Evolutionary conservation across 2,113 vertebrate genomes (phyloP).

Genomic region (Ivindomyrus marchei): DNA sequence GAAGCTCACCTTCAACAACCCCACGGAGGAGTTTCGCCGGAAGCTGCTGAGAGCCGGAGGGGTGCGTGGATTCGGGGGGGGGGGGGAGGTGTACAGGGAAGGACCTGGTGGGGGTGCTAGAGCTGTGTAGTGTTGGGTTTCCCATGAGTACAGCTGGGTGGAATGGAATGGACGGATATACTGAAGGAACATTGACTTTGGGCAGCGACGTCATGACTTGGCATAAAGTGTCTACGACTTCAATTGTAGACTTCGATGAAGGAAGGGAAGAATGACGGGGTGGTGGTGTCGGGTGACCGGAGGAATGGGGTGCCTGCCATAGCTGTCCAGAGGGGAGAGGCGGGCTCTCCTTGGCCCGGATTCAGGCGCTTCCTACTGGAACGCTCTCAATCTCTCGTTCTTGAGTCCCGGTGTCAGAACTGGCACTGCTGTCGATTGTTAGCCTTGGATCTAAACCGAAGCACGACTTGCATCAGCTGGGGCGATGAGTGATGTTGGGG

Average conservation of each 20-base stretch:
- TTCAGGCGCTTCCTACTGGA: neutral
- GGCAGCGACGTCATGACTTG: neutral
- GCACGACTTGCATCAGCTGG: slow-evolving; percentile 34
- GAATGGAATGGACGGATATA: neutral
- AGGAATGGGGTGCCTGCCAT: neutral
- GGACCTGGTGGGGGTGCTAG: neutral
- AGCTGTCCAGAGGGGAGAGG: neutral
- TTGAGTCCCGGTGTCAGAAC: neutral
- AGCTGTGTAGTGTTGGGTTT: neutral
- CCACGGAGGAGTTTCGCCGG: slow-evolving; percentile 80
- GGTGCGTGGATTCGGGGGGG: slow-evolving; percentile 53
- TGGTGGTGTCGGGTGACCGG: neutral
- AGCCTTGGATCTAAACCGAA: slow-evolving; percentile 20
- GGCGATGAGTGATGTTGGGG: slow-evolving; percentile 30
- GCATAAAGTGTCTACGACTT: neutral
- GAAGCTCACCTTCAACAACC: slow-evolving; percentile 87
- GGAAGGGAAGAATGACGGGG: neutral
- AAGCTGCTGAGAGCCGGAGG: slow-evolving; percentile 83
- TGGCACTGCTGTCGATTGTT: slow-evolving; percentile 12
- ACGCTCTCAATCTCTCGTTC: neutral
- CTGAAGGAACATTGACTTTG: neutral
- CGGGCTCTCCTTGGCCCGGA: neutral
- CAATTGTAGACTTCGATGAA: neutral
- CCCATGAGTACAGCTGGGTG: neutral
- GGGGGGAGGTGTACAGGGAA: neutral